phyloP scores from a whole-genome alignment of 2,797 vertebrate species.

The Squalus acanthias region DNA sequence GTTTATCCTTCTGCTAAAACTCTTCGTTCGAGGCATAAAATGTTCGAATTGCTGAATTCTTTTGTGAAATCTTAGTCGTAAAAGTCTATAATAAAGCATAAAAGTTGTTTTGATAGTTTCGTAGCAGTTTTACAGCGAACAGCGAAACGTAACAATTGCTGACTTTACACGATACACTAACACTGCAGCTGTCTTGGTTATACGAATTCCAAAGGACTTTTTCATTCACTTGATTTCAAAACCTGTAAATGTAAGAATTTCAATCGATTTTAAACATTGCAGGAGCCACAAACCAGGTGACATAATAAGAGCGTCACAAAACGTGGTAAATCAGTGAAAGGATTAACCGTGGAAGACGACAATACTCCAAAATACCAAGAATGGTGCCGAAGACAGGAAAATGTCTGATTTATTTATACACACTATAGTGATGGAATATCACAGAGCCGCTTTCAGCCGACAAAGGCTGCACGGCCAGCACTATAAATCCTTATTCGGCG shows the following conservation, averaged over 20 bases:
- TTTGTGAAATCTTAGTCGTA: neutral
- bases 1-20: neutral
- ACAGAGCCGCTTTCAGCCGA: neutral
- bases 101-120: neutral
- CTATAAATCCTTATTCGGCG: neutral
- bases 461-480: neutral
- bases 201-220: neutral
- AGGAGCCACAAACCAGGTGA: neutral
- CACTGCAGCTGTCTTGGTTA: neutral
- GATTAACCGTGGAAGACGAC: slow-evolving; percentile 31
- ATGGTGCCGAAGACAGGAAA: slow-evolving; percentile 48
- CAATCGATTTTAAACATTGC: neutral
- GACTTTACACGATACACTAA: neutral
- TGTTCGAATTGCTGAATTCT: neutral
- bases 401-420: slow-evolving; percentile 42
- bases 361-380: slow-evolving; percentile 50
- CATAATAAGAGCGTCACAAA: neutral
- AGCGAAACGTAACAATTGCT: neutral
- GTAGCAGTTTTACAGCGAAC: neutral
- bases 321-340: neutral
- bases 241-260: neutral
- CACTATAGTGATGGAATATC: neutral
- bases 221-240: neutral
- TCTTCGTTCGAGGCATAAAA: no score
- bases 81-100: neutral